Conservation (phyloP, 1,140 invertebrate species). For the Drosophila fuyamai region DNA sequence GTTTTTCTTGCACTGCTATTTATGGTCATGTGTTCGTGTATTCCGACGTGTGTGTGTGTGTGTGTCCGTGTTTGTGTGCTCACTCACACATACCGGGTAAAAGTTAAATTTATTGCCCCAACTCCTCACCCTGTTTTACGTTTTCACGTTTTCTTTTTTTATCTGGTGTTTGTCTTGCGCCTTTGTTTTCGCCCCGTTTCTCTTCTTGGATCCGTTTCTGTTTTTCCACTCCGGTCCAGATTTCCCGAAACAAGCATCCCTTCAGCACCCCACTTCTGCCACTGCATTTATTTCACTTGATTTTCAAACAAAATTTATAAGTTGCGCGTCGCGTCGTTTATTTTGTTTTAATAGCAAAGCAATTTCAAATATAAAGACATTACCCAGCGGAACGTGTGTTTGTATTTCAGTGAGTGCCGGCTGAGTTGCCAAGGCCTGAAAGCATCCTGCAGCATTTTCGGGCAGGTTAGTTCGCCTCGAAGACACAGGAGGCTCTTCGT, state of each 20-base stretch:
- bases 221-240: constrained; percentile 25
- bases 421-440: constrained; percentile 41
- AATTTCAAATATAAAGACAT: constrained; percentile 58
- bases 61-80: constrained; percentile 10
- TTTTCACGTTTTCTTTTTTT: not conserved
- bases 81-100: constrained; percentile 15
- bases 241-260: constrained; percentile 6
- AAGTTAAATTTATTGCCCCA: constrained; percentile 48
- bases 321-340: constrained; percentile 63
- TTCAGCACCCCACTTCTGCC: not conserved
- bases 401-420: constrained; percentile 1
- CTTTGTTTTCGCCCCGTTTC: constrained; percentile 40
- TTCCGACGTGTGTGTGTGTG: not conserved
- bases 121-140: constrained; percentile 1
- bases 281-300: constrained; percentile 62
- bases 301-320: constrained; percentile 65
- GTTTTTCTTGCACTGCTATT: constrained; percentile 41
- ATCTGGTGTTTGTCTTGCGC: constrained; percentile 33
- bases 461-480: constrained; percentile 20
- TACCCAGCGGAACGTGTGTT: constrained; percentile 15
- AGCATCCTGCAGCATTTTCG: constrained; percentile 39
- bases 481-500: too few relatives aligned
- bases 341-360: constrained; percentile 66
- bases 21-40: constrained; percentile 18
- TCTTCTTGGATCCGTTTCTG: not conserved